Evolutionary conservation across 2,888 invertebrate species (phyloP).

Genomic region (Theodoxus fluviatilis): DNA sequence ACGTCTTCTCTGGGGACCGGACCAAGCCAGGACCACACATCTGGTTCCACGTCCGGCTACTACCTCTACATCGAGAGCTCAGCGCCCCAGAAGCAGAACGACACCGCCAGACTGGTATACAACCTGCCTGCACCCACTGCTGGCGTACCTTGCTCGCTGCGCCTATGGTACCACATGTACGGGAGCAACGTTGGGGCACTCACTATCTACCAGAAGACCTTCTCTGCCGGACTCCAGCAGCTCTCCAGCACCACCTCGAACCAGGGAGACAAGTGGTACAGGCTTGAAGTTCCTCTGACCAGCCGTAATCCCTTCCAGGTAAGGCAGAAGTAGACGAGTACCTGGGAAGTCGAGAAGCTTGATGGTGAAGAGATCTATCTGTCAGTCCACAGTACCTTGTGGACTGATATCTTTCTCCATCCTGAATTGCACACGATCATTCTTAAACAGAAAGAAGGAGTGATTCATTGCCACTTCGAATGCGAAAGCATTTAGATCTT

Average conservation of each 20-base stretch:
- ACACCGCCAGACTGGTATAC: constrained; percentile 66
- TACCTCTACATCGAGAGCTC: constrained; percentile 64
- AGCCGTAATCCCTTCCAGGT: constrained; percentile 41
- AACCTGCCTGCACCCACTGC: constrained; percentile 30
- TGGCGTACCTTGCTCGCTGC: constrained; percentile 45
- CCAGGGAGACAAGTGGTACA: constrained; percentile 42
- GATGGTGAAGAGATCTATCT: no score
- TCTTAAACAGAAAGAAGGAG: no score
- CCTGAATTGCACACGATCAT: no score
- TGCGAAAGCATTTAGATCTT: no score
- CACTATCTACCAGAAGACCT: constrained; percentile 41
- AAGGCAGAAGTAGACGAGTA: no score
- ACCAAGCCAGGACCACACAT: constrained; percentile 60
- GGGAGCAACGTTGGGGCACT: constrained; percentile 45
- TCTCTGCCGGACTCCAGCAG: constrained; percentile 32
- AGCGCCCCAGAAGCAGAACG: constrained; percentile 67
- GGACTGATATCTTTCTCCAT: no score
- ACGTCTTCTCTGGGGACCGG: constrained; percentile 49
- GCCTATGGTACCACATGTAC: constrained; percentile 58
- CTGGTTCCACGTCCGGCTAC: constrained; percentile 48
- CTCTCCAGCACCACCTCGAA: constrained; percentile 35
- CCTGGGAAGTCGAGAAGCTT: no score
- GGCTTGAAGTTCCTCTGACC: constrained; percentile 34
- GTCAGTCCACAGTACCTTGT: no score
- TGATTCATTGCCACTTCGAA: no score